Conservation (phyloP, 1,140 invertebrate genomes). For the Drosophila kurseongensis region DNA sequence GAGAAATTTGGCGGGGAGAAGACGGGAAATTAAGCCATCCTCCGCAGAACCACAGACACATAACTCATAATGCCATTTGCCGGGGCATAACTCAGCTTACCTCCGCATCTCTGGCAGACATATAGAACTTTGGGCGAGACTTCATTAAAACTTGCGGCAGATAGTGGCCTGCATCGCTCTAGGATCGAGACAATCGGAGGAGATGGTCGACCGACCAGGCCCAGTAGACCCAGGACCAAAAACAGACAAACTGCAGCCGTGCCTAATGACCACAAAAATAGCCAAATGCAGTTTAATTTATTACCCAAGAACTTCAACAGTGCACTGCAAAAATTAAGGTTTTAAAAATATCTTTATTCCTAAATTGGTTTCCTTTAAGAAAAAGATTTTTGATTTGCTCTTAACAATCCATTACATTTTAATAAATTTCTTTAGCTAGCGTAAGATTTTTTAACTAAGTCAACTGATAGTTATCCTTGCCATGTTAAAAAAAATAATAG, state of each 20-base stretch:
- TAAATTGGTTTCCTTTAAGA: too few relatives aligned
- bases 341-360: too few relatives aligned
- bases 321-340: constrained; percentile 4
- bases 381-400: too few relatives aligned
- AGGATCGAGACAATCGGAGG: constrained; percentile 10
- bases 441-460: too few relatives aligned
- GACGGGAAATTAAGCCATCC: constrained; percentile 40
- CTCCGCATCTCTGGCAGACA: constrained; percentile 22
- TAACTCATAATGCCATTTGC: constrained; percentile 77
- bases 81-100: constrained; percentile 21
- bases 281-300: constrained; percentile 75
- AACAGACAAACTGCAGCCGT: constrained; percentile 63
- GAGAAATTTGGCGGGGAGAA: constrained; percentile 7
- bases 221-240: constrained; percentile 14
- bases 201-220: constrained; percentile 1
- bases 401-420: too few relatives aligned
- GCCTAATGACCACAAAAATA: constrained; percentile 79
- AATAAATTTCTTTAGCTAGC: too few relatives aligned
- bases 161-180: constrained; percentile 11
- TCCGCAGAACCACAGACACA: constrained; percentile 51
- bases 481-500: too few relatives aligned
- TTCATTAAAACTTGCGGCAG: constrained; percentile 68
- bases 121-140: constrained; percentile 53
- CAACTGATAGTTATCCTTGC: too few relatives aligned
- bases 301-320: constrained; percentile 53